Percentiles rank a stretch among this genome's conserved stretches.
Evolutionary conservation across 2,113 vertebrate genomes (phyloP).

Genomic region (Camelus dromedarius): DNA sequence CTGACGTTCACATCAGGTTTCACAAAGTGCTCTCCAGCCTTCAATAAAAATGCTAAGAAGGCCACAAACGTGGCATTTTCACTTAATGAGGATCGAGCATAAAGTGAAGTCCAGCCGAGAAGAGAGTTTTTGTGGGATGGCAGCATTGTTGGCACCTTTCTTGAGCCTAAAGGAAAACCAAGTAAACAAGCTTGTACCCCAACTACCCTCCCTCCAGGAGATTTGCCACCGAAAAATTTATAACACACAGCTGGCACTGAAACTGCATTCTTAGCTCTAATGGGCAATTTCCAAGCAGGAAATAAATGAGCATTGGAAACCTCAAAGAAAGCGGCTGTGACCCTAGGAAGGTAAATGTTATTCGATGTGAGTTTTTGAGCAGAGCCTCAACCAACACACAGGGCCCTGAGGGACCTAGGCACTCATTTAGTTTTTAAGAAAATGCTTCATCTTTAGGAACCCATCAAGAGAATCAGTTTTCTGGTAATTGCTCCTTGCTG

Average conservation of each 20-base stretch:
- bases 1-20: slow-evolving; percentile 30
- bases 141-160: background rate
- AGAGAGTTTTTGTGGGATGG: slow-evolving; percentile 24
- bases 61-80: slow-evolving; percentile 44
- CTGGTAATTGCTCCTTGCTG: background rate
- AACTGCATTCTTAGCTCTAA: background rate
- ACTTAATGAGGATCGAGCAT: slow-evolving; percentile 64
- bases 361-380: background rate
- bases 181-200: background rate
- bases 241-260: background rate
- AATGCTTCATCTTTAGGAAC: background rate
- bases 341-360: background rate
- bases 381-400: background rate
- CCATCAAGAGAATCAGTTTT: background rate
- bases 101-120: slow-evolving; percentile 27
- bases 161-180: slow-evolving; percentile 18
- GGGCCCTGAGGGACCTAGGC: background rate
- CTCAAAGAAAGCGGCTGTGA: background rate
- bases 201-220: background rate
- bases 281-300: background rate
- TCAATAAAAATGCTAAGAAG: slow-evolving; percentile 38
- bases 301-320: background rate
- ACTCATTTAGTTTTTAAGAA: background rate
- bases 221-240: background rate
- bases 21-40: background rate